Base-by-base conservation (phyloP, 2,797 vertebrate species). In the Onychomys leucogaster region DNA sequence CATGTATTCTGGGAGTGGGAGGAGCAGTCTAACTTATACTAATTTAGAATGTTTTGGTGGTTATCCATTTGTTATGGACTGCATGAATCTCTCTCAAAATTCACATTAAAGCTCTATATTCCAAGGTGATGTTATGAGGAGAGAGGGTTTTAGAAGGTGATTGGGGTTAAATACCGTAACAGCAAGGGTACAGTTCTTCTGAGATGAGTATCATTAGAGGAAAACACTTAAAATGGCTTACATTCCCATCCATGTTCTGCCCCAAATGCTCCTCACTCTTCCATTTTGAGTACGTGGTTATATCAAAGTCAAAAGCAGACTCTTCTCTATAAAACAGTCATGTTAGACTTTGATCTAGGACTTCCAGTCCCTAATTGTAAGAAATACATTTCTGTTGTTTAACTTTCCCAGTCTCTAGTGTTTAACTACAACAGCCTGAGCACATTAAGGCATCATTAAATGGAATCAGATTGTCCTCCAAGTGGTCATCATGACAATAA, bases 401-500 rank as follows among this genome's bases (percentile, higher is more conserved):
- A 88, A 87, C 55, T 49, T n/a, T 83, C 23, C 41, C 25, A 69
- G 46, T 52, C 55, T 89, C 52, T 67, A 4, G 29, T 46, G 63
- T 81, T 81, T 81, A 67, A 41, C 71, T 78, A 67, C 69, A 63
- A 55, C n/a, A 37, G 9, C 8, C 29, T 17, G 10, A 84, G n/a
- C 8, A 91, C 11, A 85, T 13, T 73, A 89, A 91, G 77, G 89
- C 23, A 89, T 1, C 6, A 92, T 43, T 93, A 86, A 65, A 78
- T 63, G 29, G 46, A 77, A 46, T 73, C 61, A 78, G 5, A 89
- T 32, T 87, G 1, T 61, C 61, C 23, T 90, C 76, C 37, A 63
- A 27, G 8, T 77, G 55, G 32, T 59, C 83, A 94, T 86, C 73
- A 83, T 80, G 37, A 91, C 92, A 46, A 84, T 46, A 84, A 65